A percentile compares a stretch with the other conserved stretches of the same genome.
phyloP scores from a whole-genome alignment of 2,113 vertebrate species.

The Ctenodactylus gundi region DNA sequence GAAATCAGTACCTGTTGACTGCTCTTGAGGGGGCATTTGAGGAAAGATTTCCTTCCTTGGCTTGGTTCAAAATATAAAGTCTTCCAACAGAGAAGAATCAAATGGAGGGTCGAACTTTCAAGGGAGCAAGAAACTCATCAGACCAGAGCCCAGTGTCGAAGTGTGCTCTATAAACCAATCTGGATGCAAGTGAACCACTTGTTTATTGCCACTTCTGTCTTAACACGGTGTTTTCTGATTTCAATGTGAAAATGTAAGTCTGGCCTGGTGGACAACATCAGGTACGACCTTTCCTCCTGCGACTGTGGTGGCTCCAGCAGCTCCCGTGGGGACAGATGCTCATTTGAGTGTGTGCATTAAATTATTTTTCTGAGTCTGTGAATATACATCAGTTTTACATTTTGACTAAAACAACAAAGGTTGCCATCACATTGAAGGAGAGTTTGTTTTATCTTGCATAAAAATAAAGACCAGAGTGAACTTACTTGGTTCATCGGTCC shows the following conservation, averaged over 20 bases:
- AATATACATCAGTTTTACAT: conserved; percentile 16
- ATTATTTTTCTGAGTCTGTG: background rate
- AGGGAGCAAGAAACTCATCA: conserved; percentile 8
- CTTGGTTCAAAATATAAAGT: background rate
- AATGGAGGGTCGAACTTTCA: conserved; percentile 16
- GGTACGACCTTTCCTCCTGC: background rate
- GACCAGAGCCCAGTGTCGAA: background rate
- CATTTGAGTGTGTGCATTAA: background rate
- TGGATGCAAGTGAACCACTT: conserved; percentile 30
- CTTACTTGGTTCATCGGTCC: conserved; percentile 1
- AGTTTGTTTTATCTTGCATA: background rate
- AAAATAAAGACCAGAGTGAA: conserved; percentile 43
- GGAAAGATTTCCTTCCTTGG: conserved; percentile 24
- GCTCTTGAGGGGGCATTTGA: background rate
- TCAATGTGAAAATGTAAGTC: conserved; percentile 34
- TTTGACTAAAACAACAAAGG: conserved; percentile 21
- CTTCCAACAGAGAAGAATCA: background rate
- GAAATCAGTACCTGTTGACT: background rate
- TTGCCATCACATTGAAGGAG: background rate
- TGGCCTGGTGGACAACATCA: background rate
- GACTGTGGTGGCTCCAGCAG: background rate
- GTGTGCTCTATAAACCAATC: background rate
- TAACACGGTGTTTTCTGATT: conserved; percentile 30
- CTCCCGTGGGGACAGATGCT: background rate
- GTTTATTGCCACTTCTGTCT: conserved; percentile 44